These are phyloP conservation scores for Catharus ustulatus DNA, from an alignment of 2,797 vertebrate species.

Conservation along the genomic window DNA sequence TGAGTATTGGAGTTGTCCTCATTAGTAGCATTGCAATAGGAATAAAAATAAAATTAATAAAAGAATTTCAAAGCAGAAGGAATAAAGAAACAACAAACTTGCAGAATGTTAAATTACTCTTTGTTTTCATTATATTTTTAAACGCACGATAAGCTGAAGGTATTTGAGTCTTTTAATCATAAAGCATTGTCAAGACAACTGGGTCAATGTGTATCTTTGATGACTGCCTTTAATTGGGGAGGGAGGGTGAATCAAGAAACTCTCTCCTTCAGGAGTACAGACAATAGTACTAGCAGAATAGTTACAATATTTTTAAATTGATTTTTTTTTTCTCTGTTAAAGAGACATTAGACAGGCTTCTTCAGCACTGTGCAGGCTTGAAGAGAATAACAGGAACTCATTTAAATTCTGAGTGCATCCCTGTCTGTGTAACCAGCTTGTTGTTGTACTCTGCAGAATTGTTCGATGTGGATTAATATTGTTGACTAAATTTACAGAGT, in stretches of 20 bases:
- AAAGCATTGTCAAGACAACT: conserved; percentile 64
- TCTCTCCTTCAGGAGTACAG: neutral
- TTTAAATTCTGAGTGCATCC: conserved; percentile 57
- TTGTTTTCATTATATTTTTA: conserved; percentile 46
- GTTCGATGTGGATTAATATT: conserved; percentile 70
- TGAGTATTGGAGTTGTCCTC: neutral
- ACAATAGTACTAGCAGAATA: neutral
- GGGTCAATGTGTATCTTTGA: conserved; percentile 4
- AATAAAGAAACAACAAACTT: conserved; percentile 12
- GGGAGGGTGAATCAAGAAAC: neutral
- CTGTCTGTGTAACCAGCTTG: conserved; percentile 63
- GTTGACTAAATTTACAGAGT: conserved; percentile 63
- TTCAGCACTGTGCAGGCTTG: conserved; percentile 44
- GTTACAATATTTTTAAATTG: conserved; percentile 31
- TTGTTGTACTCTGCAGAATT: conserved; percentile 69
- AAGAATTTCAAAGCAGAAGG: conserved; percentile 21
- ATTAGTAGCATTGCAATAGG: neutral
- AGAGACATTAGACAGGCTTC: conserved; percentile 31
- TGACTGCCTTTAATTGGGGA: conserved; percentile 17
- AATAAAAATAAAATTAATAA: neutral
- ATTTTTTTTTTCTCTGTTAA: conserved; percentile 46
- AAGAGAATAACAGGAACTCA: conserved; percentile 60
- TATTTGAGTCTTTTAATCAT: conserved; percentile 58
- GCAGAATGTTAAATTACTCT: conserved; percentile 14
- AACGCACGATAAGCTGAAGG: conserved; percentile 5